Evolutionary conservation across 2,113 vertebrate genomes (phyloP).

Genomic region (Boleophthalmus pectinirostris): DNA sequence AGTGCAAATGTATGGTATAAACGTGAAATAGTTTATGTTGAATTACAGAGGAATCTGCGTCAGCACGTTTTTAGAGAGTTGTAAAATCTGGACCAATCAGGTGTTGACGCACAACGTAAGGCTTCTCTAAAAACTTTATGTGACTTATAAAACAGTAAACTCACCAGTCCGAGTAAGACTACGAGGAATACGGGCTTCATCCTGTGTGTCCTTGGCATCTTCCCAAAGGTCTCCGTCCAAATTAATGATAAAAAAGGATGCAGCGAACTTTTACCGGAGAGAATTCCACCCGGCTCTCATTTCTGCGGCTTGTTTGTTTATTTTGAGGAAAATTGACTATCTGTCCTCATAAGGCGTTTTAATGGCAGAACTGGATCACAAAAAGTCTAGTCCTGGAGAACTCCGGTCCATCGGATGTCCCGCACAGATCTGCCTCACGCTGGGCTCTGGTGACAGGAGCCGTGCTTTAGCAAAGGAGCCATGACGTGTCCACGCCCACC

Average conservation of each 20-base stretch:
- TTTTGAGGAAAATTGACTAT: neutral
- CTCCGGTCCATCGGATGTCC: constrained; percentile 29
- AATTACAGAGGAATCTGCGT: neutral
- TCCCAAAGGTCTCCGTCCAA: constrained; percentile 12
- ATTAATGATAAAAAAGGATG: constrained; percentile 38
- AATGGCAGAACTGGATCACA: neutral
- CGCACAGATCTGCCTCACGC: constrained; percentile 13
- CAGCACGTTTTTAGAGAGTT: neutral
- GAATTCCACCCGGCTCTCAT: constrained; percentile 43
- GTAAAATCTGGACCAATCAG: constrained; percentile 9
- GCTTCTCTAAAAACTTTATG: neutral
- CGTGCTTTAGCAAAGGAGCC: constrained; percentile 40
- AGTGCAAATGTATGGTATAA: neutral
- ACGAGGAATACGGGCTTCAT: constrained; percentile 60
- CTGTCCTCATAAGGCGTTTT: constrained; percentile 11
- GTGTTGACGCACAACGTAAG: constrained; percentile 10
- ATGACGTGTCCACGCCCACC: constrained; percentile 65
- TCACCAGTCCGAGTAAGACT: constrained; percentile 69
- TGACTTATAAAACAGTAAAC: constrained; percentile 30
- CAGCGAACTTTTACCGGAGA: constrained; percentile 37
- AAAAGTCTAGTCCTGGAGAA: neutral
- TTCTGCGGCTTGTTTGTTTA: constrained; percentile 20
- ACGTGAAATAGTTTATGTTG: neutral
- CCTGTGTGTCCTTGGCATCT: constrained; percentile 42
- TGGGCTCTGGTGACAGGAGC: constrained; percentile 46